Conservation (phyloP, 2,113 vertebrate species). For the Holacanthus passer region DNA sequence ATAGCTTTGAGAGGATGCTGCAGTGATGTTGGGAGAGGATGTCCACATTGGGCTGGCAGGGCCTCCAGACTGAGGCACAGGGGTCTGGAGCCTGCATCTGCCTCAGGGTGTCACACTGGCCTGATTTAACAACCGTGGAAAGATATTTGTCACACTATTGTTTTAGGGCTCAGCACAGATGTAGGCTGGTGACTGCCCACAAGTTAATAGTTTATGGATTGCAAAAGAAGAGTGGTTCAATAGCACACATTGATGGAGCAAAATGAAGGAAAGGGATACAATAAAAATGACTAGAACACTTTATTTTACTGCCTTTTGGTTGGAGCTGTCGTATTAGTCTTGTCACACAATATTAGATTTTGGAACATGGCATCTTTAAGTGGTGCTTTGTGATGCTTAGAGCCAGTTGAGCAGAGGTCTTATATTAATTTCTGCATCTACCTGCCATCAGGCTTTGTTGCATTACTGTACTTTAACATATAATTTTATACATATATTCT, state of each 20-base stretch:
- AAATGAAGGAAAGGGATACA: not conserved
- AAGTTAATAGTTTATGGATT: slow-evolving; percentile 52
- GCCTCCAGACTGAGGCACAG: slow-evolving; percentile 27
- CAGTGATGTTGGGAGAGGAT: slow-evolving; percentile 56
- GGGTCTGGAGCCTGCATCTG: slow-evolving; percentile 34
- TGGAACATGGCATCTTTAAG: not conserved
- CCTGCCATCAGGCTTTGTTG: not conserved
- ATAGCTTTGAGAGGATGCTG: slow-evolving; percentile 51
- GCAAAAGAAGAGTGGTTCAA: not conserved
- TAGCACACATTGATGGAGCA: slow-evolving; percentile 4
- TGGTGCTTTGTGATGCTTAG: not conserved
- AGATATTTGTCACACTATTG: slow-evolving; percentile 43
- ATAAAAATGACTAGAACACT: not conserved
- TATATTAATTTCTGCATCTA: not conserved
- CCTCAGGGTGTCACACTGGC: slow-evolving; percentile 60
- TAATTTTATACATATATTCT: not conserved
- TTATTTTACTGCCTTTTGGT: not conserved
- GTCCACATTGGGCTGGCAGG: slow-evolving; percentile 26
- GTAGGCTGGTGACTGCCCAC: slow-evolving; percentile 15
- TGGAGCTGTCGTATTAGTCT: not conserved
- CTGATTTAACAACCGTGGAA: slow-evolving; percentile 52
- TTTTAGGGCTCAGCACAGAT: slow-evolving; percentile 51
- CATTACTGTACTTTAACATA: not conserved
- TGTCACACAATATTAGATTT: not conserved
- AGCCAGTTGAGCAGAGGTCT: not conserved